Conservation (phyloP, 2,888 invertebrate species). For the Dexiosoma caninum region DNA sequence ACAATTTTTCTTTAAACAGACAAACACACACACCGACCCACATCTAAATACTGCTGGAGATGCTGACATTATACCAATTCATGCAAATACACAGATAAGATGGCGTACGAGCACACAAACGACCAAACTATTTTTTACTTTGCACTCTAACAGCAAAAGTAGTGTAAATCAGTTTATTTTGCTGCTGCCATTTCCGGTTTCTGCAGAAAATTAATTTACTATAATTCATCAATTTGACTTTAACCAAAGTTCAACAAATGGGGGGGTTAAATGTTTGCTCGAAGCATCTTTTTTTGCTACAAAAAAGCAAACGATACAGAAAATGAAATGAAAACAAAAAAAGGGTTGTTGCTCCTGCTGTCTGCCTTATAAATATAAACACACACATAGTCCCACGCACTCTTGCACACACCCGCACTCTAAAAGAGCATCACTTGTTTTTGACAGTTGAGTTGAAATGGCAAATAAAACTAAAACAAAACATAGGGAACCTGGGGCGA, state of each 20-base stretch:
- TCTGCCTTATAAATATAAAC: background rate
- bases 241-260: constrained; percentile 59
- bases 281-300: constrained; percentile 26
- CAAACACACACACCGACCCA: background rate
- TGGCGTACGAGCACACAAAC: background rate
- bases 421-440: constrained; percentile 59
- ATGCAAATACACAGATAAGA: constrained; percentile 60
- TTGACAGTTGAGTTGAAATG: constrained; percentile 53
- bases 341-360: constrained; percentile 46
- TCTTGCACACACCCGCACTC: background rate
- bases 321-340: constrained; percentile 13
- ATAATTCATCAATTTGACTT: constrained; percentile 74
- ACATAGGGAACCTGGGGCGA: constrained; percentile 17
- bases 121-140: background rate
- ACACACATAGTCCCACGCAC: background rate
- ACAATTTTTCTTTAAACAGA: constrained; percentile 26
- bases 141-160: background rate
- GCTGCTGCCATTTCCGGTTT: constrained; percentile 55
- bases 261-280: constrained; percentile 62
- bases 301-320: background rate
- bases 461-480: constrained; percentile 18
- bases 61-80: constrained; percentile 25
- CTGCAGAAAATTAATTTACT: constrained; percentile 73
- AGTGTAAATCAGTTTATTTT: constrained; percentile 37
- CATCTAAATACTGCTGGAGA: background rate